phyloP scores from a whole-genome alignment of 2,113 vertebrate species.

The Misgurnus mizolepis region DNA sequence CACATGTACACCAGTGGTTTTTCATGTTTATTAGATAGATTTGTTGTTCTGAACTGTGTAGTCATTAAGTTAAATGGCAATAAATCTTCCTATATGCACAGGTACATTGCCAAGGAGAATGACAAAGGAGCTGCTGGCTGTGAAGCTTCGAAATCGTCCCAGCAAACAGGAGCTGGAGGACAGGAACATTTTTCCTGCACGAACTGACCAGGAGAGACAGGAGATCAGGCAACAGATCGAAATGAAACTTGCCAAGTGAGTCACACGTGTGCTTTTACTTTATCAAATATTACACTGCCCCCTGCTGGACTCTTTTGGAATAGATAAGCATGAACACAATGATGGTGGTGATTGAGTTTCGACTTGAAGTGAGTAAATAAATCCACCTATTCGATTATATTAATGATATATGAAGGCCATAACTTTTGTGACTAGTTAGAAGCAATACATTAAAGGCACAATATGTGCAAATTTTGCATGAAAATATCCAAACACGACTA shows the following conservation, averaged over 20 bases:
- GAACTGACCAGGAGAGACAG: slow-evolving; percentile 93
- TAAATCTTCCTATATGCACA: slow-evolving; percentile 58
- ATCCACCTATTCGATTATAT: slow-evolving; percentile 32
- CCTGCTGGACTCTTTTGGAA: slow-evolving; percentile 8
- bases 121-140: slow-evolving; percentile 93
- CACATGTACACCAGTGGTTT: background rate
- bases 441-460: background rate
- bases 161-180: slow-evolving; percentile 96
- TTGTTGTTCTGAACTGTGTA: background rate
- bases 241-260: slow-evolving; percentile 97
- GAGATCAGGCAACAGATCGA: slow-evolving; percentile 98
- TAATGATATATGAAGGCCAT: slow-evolving; percentile 2
- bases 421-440: too few relatives aligned
- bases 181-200: slow-evolving; percentile 92
- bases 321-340: background rate
- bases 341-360: slow-evolving; percentile 15
- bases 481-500: too few relatives aligned
- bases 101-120: slow-evolving; percentile 94
- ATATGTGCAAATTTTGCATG: too few relatives aligned
- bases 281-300: slow-evolving; percentile 28
- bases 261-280: background rate
- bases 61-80: background rate
- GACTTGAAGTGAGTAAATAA: slow-evolving; percentile 33
- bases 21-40: background rate
- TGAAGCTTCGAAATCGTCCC: slow-evolving; percentile 92